Evolutionary conservation across 1,140 invertebrate species (phyloP), one percentile per base, ranked within the genome.

Genomic region (Penaeus vannamei): DNA sequence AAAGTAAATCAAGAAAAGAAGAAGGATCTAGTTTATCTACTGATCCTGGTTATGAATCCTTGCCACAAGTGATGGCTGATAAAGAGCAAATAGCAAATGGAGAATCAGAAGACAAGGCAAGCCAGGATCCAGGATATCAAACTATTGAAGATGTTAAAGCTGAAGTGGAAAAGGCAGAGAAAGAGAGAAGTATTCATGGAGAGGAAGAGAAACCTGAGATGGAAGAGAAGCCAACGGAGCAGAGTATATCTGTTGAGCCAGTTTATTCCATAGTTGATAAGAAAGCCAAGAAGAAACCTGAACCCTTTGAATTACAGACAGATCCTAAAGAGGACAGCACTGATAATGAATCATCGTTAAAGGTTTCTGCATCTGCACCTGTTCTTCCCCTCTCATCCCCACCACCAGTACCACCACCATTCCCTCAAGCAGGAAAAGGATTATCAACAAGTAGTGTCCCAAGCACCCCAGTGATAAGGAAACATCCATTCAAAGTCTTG

Each of bases 401-500:
- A 23, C n/a, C 61, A 77, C n/a, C 61, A 77, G 42, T 12, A 29
- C 72, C 32, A 46, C 69, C n/a, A 29, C n/a, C 76, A 36, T 60
- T 32, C 80, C 69, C 72, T 76, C 53, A 53, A 17, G 53, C 53
- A 53, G 53, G 53, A 53, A 53, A 53, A 12, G 53, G 53, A 53
- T 53, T 53, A 53, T 59, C 36, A 61, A 61, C 23, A 29, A 69
- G 87, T 53, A 91, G 90, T 77, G 90, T 91, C 22, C 90, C 90
- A 3, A 61, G 36, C 22, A 89, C 90, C 46, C 90, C 90, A 17
- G 83, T 89, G 29, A 26, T 76, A 0, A 69, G 83, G 22, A 80
- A 84, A 46, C 85, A 91, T 53, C 85, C 84, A 8, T 36, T 77
- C 23, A 91, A 91, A 42, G n/a, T 77, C 17, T 64, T 91, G 42